Base-by-base conservation (phyloP, 2,113 vertebrate species). In the Plotosus lineatus region DNA sequence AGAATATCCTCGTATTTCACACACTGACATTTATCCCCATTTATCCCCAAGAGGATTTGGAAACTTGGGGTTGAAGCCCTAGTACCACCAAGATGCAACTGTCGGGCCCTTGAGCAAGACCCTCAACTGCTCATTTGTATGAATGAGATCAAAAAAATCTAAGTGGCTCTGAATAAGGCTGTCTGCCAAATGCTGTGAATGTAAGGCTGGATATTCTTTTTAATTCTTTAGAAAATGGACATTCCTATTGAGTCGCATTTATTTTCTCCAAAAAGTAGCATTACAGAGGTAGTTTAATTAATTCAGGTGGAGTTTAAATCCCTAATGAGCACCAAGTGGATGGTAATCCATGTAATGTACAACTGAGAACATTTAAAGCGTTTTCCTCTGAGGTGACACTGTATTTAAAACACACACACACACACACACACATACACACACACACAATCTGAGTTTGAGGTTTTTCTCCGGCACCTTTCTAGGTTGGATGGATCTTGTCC, bases 401-500 rank as follows among this genome's bases (percentile, higher is more conserved):
- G n/a, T n/a, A n/a, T n/a, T n/a, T n/a, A n/a, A n/a, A n/a, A n/a
- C n/a, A n/a, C n/a, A n/a, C n/a, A n/a, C n/a, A n/a, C n/a, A n/a
- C n/a, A n/a, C n/a, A n/a, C n/a, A n/a, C n/a, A n/a, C n/a, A n/a
- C n/a, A n/a, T n/a, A n/a, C n/a, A n/a, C n/a, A n/a, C 14, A 3
- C 14, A 17, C 12, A 19, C 38, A 44, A 12, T n/a, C 21, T 44
- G 63, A 42, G 21, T 42, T 1, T 10, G n/a, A n/a, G n/a, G 44
- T 42, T 46, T 17, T 7, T 33, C 6, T 50, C 68, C 33, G 68
- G n/a, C 3, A 2, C 2, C 0, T 1, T 51, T 75, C 23, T 85
- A 96, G 95, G 95, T 96, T 0, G 95, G 95, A 66, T 97, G 95
- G 95, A 96, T 97, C 87, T 94, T 97, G 44, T 97, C 95, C 14